Evolutionary conservation across 2,888 invertebrate species (phyloP).

Genomic region (Biston betularia): DNA sequence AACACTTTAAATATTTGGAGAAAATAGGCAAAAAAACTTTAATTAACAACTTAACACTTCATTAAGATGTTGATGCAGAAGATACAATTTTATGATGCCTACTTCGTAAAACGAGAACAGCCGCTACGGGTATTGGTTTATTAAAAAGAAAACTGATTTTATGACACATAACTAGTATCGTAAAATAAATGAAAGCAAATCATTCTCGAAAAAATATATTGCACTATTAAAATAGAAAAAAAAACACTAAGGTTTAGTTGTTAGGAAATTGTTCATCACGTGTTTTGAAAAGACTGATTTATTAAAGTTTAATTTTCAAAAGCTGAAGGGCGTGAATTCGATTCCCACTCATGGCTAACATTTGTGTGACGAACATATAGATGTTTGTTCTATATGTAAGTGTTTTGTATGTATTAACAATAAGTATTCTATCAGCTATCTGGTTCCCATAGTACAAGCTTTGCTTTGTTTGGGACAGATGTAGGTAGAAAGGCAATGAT

Average conservation of each 20-base stretch:
- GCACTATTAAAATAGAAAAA: conserved; percentile 22
- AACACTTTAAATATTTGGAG: conserved; percentile 39
- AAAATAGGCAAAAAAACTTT: conserved; percentile 44
- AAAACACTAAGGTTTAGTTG: not conserved
- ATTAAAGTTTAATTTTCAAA: too few relatives aligned
- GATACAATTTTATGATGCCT: conserved; percentile 45
- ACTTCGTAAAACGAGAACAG: conserved; percentile 39
- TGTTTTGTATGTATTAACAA: too few relatives aligned
- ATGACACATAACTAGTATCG: conserved; percentile 44
- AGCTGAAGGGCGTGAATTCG: too few relatives aligned
- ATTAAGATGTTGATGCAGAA: conserved; percentile 45
- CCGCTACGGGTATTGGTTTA: conserved; percentile 46
- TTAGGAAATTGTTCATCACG: not conserved
- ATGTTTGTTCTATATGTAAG: too few relatives aligned
- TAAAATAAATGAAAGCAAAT: conserved; percentile 43
- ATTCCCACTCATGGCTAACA: too few relatives aligned
- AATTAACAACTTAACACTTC: conserved; percentile 49
- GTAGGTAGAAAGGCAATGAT: too few relatives aligned
- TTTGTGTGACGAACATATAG: too few relatives aligned
- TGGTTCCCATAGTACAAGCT: too few relatives aligned
- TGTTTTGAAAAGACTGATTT: not conserved
- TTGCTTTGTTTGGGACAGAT: too few relatives aligned
- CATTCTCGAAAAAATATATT: conserved; percentile 28
- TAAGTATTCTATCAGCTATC: too few relatives aligned
- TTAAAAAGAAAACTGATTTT: conserved; percentile 47